A percentile compares a stretch with the other conserved stretches of the same genome.
These are phyloP conservation scores for Brachymystax lenok DNA, from an alignment of 2,797 vertebrate species.

Conservation along the genomic window DNA sequence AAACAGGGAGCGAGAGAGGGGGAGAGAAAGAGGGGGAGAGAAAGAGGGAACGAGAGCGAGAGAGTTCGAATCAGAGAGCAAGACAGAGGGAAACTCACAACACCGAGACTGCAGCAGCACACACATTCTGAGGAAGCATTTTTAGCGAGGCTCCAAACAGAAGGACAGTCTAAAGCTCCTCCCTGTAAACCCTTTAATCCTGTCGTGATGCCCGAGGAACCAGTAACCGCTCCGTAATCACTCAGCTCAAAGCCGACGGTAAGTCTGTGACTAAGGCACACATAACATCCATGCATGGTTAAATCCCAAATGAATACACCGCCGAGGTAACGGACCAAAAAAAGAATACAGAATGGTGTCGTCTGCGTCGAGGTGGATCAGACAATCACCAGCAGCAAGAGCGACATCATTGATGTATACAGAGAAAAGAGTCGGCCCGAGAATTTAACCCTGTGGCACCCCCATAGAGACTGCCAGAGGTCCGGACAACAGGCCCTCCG, in stretches of 20 bases:
- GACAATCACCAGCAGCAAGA: too few relatives aligned
- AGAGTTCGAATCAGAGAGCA: too few relatives aligned
- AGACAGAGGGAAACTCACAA: neutral
- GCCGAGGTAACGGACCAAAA: neutral
- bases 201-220: neutral
- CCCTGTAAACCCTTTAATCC: neutral
- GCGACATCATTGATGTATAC: too few relatives aligned
- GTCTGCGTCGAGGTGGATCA: too few relatives aligned
- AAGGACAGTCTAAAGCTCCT: neutral
- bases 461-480: too few relatives aligned
- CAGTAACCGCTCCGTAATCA: neutral
- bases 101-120: neutral
- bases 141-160: neutral
- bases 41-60: neutral
- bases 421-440: too few relatives aligned
- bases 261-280: neutral
- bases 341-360: neutral
- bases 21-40: neutral
- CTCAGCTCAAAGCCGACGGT: neutral
- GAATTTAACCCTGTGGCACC: too few relatives aligned
- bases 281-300: neutral
- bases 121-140: neutral
- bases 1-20: neutral
- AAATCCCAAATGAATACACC: neutral
- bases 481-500: too few relatives aligned